Base-by-base conservation (phyloP, 2,113 vertebrate species). In the Gobio gobio region DNA sequence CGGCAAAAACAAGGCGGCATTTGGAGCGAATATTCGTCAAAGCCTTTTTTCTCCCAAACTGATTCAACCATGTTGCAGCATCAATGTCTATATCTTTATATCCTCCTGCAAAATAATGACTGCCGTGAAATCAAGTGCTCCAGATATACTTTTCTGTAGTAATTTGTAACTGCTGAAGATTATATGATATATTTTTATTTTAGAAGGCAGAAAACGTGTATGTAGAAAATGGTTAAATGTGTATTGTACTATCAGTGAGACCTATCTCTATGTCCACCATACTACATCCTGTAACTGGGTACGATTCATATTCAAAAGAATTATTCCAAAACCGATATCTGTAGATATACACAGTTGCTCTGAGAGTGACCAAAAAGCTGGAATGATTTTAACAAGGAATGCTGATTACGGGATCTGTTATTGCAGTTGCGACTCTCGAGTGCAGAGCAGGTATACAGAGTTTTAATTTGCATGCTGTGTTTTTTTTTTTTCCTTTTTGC, bases 391-490 rank as follows among this genome's bases (percentile, higher is more conserved):
- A 85, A 89, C 80, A 86, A 85, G 61, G 87, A 73, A 84, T 49
- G 45, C 13, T 66, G 90, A 56, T 84, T 87, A 75, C 33, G 73
- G 45, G 72, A 87, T 91, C 88, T 90, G 26, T 88, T 83, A 74
- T 87, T 90, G 74, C 64, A 92, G 87, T 89, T 79, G 87, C 78
- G 86, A 86, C 76, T 82, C 4, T 20, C 16, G 90, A 20, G 33
- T 68, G 68, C 89, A 83, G 56, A 51, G 80, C 66, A 84, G 78
- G 88, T 89, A 86, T 88, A 83, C 89, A 87, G 78, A 83, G 78
- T 91, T 93, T 93, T 93, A 87, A 91, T 93, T 91, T 92, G 91
- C 90, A 92, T 91, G 90, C 85, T 92, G 68, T 76, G 12, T 22
- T 47, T 2, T 74, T 78, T 88, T 90, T 91, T 91, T 18, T 59